Base-by-base conservation (phyloP, 2,888 invertebrate species). In the Melieria crassipennis region DNA sequence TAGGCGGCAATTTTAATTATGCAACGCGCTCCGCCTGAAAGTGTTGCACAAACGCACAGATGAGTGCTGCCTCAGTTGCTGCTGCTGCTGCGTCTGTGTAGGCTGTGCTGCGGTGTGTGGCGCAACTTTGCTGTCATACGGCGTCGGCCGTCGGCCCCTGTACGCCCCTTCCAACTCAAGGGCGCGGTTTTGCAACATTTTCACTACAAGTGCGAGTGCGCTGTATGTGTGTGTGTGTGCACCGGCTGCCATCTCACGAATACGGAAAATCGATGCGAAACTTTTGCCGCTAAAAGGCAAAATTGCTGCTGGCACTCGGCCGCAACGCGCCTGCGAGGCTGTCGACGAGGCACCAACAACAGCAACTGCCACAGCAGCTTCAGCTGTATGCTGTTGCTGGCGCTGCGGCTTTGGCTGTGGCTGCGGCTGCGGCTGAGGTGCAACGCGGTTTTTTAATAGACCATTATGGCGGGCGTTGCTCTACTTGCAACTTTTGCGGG, bases 301-400 rank as follows among this genome's bases (percentile, higher is more conserved):
- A 43, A 61, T 78, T 77, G 78, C 70, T 73, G 75, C 74, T 74
- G 72, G 69, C 78, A 75, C 78, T 78, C 79, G 78, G 78, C 79
- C 73, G 65, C 78, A 73, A 72, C 57, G 75, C 73, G 76, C 73
- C 80, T 81, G 30, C 30, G 30, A 30, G 30, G 30, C 30, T 2
- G 30, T 30, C 30, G 30, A 81, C 77, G 80, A 81, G 80, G 80
- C 80, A 9, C 50, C 50, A 50, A n/a, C n/a, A 50, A 9, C 9
- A 50, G 9, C 9, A 9, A 50, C 50, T 50, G 9, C 10, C 50
- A n/a, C 50, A 50, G 9, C n/a, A 50, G 50, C 50, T 9, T 4
- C 50, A 11, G 50, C 50, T 50, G 9, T 4, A 50, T n/a, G 9
- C 10, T 50, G 9, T 9, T 30, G 45, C 42, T 10, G 52, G 11